Evolutionary conservation across 2,888 invertebrate genomes (phyloP).

Genomic region (Drosophila melanocephala): DNA sequence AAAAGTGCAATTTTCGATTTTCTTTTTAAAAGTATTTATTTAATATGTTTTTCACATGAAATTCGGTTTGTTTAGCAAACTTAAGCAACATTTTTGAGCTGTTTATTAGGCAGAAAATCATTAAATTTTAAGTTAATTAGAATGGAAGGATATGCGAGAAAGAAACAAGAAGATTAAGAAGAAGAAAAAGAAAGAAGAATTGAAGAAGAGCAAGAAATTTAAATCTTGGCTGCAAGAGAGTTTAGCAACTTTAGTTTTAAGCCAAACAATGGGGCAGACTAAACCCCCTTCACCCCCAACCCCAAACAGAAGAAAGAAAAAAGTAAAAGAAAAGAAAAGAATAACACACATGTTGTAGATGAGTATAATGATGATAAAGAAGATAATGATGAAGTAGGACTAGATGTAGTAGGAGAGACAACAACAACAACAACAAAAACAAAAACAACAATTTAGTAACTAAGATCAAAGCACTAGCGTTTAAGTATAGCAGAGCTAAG

Average conservation of each 20-base stretch:
- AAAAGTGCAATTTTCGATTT: conserved; percentile 63
- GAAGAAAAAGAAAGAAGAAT: conserved; percentile 6
- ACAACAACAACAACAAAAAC: conserved; percentile 43
- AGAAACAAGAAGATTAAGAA: conserved; percentile 5
- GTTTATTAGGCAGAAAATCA: conserved; percentile 51
- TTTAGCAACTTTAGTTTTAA: conserved; percentile 47
- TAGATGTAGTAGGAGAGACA: conserved; percentile 45
- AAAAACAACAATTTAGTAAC: conserved; percentile 48
- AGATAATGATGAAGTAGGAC: conserved; percentile 31
- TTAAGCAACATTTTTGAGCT: conserved; percentile 52
- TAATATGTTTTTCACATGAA: conserved; percentile 18
- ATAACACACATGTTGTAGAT: conserved; percentile 41
- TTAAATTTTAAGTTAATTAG: conserved; percentile 62
- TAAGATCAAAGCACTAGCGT: conserved; percentile 74
- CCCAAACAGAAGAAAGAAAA: background rate
- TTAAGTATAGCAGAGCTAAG: conserved; percentile 69
- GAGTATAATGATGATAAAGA: conserved; percentile 10
- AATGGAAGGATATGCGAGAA: conserved; percentile 10
- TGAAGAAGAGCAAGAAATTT: conserved; percentile 32
- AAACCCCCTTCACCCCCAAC: conserved; percentile 4
- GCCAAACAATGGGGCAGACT: conserved; percentile 33
- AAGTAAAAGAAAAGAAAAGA: conserved; percentile 23
- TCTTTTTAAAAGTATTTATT: conserved; percentile 17
- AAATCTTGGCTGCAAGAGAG: conserved; percentile 48
- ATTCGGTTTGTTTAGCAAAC: conserved; percentile 37